Evolutionary conservation across 2,113 vertebrate species (phyloP).

Genomic region (Heterotis niloticus): DNA sequence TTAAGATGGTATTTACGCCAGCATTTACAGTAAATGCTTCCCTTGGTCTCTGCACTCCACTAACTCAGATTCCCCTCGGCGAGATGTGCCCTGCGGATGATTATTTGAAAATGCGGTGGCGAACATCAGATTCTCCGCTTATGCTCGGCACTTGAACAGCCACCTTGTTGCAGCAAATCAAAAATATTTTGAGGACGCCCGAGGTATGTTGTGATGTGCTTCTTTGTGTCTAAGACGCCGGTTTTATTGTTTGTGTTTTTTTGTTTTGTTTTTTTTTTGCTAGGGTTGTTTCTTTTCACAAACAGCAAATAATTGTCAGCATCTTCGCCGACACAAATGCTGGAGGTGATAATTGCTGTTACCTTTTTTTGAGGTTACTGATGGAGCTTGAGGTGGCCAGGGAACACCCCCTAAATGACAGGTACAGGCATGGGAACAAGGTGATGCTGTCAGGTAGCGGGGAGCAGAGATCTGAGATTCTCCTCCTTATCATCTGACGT

Average conservation of each 20-base stretch:
- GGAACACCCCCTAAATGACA: neutral
- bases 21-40: neutral
- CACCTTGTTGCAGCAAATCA: neutral
- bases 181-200: conserved; percentile 9
- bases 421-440: no score
- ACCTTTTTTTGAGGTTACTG: neutral
- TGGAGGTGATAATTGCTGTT: neutral
- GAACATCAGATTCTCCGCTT: neutral
- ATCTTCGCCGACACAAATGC: neutral
- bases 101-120: neutral
- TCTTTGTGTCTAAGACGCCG: no score
- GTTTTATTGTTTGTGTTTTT: neutral
- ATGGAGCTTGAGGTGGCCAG: no score
- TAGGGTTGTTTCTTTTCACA: no score
- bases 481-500: no score
- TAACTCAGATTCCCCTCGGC: neutral
- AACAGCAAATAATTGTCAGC: neutral
- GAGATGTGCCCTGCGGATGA: neutral
- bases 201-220: neutral
- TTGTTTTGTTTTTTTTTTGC: neutral
- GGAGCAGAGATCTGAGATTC: no score
- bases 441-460: no score
- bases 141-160: neutral
- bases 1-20: conserved; percentile 19
- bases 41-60: no score